These are phyloP conservation scores for Cathartes aura DNA, from an alignment of 2,113 vertebrate genomes.

Conservation along the genomic window DNA sequence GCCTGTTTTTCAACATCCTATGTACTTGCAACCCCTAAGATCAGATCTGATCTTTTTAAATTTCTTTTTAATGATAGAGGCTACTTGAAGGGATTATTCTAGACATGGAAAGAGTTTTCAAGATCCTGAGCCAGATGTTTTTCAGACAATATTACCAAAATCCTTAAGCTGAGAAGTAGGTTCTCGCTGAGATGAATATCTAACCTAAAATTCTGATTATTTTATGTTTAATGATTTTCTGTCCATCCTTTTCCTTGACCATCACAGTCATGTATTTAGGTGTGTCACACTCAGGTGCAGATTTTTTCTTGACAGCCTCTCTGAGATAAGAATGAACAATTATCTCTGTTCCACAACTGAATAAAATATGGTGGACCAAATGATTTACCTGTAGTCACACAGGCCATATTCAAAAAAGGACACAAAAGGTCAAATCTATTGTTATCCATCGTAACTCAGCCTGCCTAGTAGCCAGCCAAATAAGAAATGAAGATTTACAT, in stretches of 20 bases:
- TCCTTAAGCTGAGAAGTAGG: background rate
- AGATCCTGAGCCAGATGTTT: background rate
- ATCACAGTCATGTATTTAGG: background rate
- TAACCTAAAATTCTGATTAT: background rate
- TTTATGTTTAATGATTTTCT: background rate
- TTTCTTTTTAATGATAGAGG: background rate
- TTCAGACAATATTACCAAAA: background rate
- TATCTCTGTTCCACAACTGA: background rate
- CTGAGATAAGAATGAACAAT: background rate
- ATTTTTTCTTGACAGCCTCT: background rate
- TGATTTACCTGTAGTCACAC: background rate
- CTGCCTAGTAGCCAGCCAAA: background rate
- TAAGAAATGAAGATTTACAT: background rate
- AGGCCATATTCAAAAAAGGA: background rate
- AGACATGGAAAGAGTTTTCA: background rate
- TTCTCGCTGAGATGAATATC: fast-evolving
- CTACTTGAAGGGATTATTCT: background rate
- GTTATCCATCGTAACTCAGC: background rate
- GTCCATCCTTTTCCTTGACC: background rate
- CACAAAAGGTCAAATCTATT: background rate
- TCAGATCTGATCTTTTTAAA: background rate
- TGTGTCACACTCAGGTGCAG: background rate
- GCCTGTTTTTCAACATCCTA: background rate
- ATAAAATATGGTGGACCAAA: background rate
- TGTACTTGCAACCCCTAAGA: background rate